Conservation (phyloP, 2,797 vertebrate species). For the Pogonophryne albipinna region DNA sequence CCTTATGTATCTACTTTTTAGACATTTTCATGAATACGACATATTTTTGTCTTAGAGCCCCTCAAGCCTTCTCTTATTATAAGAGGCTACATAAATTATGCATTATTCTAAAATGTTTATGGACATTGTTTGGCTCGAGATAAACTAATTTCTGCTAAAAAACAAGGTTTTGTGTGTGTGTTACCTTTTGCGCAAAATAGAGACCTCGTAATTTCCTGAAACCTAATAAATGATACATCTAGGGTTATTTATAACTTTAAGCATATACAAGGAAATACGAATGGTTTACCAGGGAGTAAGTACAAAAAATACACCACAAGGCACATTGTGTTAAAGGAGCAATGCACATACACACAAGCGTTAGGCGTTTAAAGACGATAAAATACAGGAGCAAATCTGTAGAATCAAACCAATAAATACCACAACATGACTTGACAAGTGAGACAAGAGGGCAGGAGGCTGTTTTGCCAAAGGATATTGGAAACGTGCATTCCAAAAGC, state of each 20-base stretch:
- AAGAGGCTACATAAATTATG: no score
- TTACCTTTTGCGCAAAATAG: background rate
- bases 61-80: background rate
- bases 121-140: no score
- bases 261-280: background rate
- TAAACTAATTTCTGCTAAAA: background rate
- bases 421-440: slow-evolving; percentile 85
- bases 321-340: slow-evolving; percentile 6
- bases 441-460: slow-evolving; percentile 74
- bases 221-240: background rate
- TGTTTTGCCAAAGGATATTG: slow-evolving; percentile 73
- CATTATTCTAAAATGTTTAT: no score
- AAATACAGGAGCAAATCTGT: slow-evolving; percentile 66
- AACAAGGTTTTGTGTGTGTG: no score
- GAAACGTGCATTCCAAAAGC: slow-evolving; percentile 69
- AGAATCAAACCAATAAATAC: slow-evolving; percentile 83
- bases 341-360: background rate
- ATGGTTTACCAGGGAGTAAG: background rate
- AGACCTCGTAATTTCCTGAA: background rate
- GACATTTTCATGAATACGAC: background rate
- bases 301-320: slow-evolving; percentile 3
- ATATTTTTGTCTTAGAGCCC: background rate
- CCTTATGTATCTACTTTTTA: background rate
- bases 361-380: slow-evolving; percentile 27
- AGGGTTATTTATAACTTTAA: background rate